Evolutionary conservation across 1,140 invertebrate species (phyloP).

Genomic region (Megalopta genalis): DNA sequence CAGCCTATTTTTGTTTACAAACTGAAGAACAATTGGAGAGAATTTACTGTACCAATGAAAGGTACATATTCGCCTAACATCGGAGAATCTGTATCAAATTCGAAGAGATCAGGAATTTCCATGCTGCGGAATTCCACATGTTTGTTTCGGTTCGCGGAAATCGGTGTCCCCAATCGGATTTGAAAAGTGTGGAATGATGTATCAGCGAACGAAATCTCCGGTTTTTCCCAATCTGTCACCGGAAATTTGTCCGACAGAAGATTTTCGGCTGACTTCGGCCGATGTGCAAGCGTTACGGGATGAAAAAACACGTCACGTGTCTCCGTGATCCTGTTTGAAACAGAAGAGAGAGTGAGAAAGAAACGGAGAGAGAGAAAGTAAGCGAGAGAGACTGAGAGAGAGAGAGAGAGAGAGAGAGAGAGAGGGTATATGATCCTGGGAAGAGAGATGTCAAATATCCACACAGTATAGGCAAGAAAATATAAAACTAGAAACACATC

Average conservation of each 20-base stretch:
- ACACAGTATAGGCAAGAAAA: too few relatives aligned
- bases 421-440: too few relatives aligned
- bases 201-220: slow-evolving; percentile 61
- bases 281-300: slow-evolving; percentile 1
- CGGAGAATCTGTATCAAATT: neutral
- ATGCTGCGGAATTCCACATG: neutral
- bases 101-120: slow-evolving; percentile 19
- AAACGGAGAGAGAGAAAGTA: too few relatives aligned
- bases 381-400: neutral
- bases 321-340: neutral
- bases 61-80: too few relatives aligned
- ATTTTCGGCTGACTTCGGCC: slow-evolving; percentile 40
- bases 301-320: neutral
- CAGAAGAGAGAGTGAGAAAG: neutral
- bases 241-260: slow-evolving; percentile 44
- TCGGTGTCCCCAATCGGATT: slow-evolving; percentile 63
- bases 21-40: too few relatives aligned
- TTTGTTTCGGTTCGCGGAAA: slow-evolving; percentile 29
- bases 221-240: slow-evolving; percentile 54
- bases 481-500: too few relatives aligned
- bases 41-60: too few relatives aligned
- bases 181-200: slow-evolving; percentile 72
- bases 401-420: too few relatives aligned
- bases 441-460: too few relatives aligned
- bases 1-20: too few relatives aligned